Conservation (phyloP, 2,113 vertebrate genomes). For the Rhinopithecus roxellana region DNA sequence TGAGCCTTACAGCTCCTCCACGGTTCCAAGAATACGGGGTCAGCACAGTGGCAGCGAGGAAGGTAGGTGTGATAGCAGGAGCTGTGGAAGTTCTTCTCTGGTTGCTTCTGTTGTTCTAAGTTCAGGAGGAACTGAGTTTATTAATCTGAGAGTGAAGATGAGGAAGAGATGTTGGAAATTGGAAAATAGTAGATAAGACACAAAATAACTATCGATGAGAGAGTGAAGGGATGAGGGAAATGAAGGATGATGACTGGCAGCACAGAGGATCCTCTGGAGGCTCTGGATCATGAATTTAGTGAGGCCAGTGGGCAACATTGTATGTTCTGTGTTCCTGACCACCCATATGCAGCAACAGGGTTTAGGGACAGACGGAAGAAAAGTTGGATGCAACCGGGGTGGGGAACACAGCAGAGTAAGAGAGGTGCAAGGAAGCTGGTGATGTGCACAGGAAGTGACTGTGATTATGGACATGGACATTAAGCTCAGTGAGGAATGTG, state of each 20-base stretch:
- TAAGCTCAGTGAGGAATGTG: not conserved
- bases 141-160: not conserved
- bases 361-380: not conserved
- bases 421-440: not conserved
- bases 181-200: not conserved
- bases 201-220: accelerated
- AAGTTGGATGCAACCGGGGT: not conserved
- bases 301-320: not conserved
- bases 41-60: not conserved
- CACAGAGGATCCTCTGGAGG: not conserved
- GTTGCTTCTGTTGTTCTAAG: not conserved
- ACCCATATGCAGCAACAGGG: accelerated
- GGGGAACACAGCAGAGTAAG: accelerated
- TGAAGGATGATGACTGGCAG: not conserved
- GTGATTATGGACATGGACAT: not conserved
- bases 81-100: not conserved
- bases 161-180: not conserved
- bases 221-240: not conserved
- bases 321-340: not conserved
- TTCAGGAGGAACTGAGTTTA: not conserved
- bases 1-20: too few species aligned
- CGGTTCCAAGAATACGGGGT: too few species aligned
- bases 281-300: not conserved
- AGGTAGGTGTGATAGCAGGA: not conserved
- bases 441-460: too few species aligned